Conservation (phyloP, 2,113 vertebrate species). For the Tetrao urogallus region DNA sequence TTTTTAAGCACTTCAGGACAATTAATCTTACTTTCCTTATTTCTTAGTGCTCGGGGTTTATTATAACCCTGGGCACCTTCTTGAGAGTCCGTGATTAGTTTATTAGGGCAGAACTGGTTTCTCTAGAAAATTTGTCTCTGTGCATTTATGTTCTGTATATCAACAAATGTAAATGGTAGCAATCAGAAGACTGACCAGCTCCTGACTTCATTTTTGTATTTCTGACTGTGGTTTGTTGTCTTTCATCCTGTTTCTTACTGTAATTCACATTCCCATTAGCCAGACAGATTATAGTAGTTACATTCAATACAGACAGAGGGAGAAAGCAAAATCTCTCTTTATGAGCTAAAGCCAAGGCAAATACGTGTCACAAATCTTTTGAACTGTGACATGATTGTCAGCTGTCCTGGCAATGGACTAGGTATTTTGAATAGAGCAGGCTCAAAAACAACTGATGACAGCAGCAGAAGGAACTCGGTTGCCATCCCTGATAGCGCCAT, state of each 20-base stretch:
- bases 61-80: conserved; percentile 44
- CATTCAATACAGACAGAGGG: conserved; percentile 48
- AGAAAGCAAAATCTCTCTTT: conserved; percentile 61
- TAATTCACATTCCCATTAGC: conserved; percentile 63
- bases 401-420: neutral
- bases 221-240: conserved; percentile 42
- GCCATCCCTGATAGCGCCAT: conserved; percentile 3
- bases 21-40: conserved; percentile 56
- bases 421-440: conserved; percentile 31
- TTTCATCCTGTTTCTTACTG: conserved; percentile 51
- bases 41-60: neutral
- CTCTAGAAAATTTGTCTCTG: conserved; percentile 19
- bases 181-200: conserved; percentile 32
- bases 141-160: neutral
- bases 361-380: neutral
- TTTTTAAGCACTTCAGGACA: conserved; percentile 48
- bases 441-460: conserved; percentile 7
- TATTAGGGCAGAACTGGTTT: conserved; percentile 20
- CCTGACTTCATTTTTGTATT: conserved; percentile 49
- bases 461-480: neutral
- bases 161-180: conserved; percentile 41
- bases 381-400: conserved; percentile 51
- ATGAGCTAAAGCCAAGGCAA: conserved; percentile 53
- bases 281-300: conserved; percentile 66
- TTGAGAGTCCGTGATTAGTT: neutral